Evolutionary conservation across 2,797 vertebrate species (phyloP), one percentile per base, ranked within the genome.

Genomic region (Sternarchorhynchus goeldii): DNA sequence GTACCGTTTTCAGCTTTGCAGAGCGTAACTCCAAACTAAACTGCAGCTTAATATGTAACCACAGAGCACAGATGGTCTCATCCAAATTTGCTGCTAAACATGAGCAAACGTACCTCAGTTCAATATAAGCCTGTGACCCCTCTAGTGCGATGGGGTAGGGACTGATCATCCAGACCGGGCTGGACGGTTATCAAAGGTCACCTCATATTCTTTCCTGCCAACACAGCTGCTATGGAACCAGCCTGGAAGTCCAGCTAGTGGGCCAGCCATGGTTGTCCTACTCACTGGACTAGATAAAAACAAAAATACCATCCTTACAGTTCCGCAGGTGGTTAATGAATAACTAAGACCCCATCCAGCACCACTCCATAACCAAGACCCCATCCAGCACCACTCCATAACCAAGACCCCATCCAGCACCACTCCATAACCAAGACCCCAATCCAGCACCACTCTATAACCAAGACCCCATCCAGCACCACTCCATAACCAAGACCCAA

Each of bases 121-220:
- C 59, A 3, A 25, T 29, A 50, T n/a, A 31, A 25, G 16, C 58
- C 34, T 32, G 60, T 72, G 45, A 59, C 55, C 36, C 18, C 16
- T 39, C 75, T 50, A 45, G 36, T 31, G 32, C 7, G 25, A 3
- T 50, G 36, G 21, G 64, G 65, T 34, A 60, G 72, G 60, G 65
- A 67, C 62, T 66, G 14, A 57, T 20, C 57, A 56, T 3, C 17
- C 34, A 71, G 57, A 36, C 50, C 32, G 29, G 58, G 72, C 81
- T 76, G 50, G 39, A 67, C 69, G 36, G 57, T 50, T 74, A 71
- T 41, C 34, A 39, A 31, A 60, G 29, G 64, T 82, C 68, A 78
- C 80, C 65, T 73, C 31, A 62, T 75, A 72, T 78, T 70, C 29
- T 60, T 59, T 73, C 59, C 74, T 80, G 81, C 75, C 72, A 82